Percentiles rank a stretch among this genome's conserved stretches.
Conservation (phyloP, 1,140 invertebrate species). For the Gonatopus flavifemur region DNA sequence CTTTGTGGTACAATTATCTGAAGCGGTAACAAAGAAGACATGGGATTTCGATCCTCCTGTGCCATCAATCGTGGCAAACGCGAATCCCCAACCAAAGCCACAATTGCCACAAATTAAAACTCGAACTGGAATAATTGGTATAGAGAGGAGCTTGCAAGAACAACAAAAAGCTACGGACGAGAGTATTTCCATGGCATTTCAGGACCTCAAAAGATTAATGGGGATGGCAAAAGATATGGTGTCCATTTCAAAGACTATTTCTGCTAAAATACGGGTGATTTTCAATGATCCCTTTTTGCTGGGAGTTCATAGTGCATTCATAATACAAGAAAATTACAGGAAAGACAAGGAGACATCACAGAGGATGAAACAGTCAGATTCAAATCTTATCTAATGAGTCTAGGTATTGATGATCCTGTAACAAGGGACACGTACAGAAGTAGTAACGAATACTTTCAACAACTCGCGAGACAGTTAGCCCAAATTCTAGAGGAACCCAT, state of each 20-base stretch:
- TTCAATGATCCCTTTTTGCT: constrained; percentile 31
- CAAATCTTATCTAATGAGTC: constrained; percentile 92
- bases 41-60: constrained; percentile 61
- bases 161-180: constrained; percentile 88
- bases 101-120: constrained; percentile 67
- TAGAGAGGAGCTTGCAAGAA: constrained; percentile 89
- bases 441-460: constrained; percentile 83
- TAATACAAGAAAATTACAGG: constrained; percentile 62
- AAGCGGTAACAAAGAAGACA: constrained; percentile 63
- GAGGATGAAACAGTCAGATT: constrained; percentile 97
- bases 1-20: constrained; percentile 68
- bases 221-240: constrained; percentile 98
- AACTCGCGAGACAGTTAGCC: constrained; percentile 85
- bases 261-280: constrained; percentile 84
- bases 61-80: constrained; percentile 32
- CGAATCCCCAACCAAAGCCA: constrained; percentile 25
- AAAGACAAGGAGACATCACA: constrained; percentile 93
- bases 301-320: constrained; percentile 32
- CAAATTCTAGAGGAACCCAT: constrained; percentile 81
- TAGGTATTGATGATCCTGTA: constrained; percentile 97
- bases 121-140: constrained; percentile 90
- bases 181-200: constrained; percentile 90
- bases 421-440: constrained; percentile 87
- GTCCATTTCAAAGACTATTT: constrained; percentile 85
- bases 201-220: constrained; percentile 94